Evolutionary conservation across 2,113 vertebrate species (phyloP).

Genomic region (Penelope pileata): DNA sequence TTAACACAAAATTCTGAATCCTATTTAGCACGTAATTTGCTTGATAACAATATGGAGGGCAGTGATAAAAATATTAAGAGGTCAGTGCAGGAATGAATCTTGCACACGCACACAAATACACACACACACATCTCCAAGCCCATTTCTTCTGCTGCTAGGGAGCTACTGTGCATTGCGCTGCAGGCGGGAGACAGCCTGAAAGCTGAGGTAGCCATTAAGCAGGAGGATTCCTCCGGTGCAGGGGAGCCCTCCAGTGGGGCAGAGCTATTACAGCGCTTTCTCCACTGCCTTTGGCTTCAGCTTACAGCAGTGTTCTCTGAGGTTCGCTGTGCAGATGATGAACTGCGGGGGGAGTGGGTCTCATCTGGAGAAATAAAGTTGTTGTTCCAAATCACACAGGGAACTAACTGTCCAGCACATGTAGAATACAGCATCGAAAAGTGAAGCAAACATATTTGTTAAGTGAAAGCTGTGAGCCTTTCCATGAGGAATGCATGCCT

Average conservation of each 20-base stretch:
- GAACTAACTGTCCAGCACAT: background rate
- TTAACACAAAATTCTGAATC: background rate
- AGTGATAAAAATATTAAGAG: background rate
- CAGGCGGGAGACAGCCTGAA: background rate
- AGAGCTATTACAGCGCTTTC: background rate
- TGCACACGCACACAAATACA: no score
- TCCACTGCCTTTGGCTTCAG: background rate
- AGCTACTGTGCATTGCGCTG: background rate
- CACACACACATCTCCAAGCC: background rate
- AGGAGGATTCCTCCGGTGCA: background rate
- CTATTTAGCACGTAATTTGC: background rate
- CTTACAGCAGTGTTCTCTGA: rapidly evolving
- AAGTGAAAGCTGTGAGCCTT: background rate
- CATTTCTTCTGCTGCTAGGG: background rate
- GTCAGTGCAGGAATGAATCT: background rate
- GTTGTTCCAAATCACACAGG: rapidly evolving
- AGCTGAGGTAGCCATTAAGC: background rate
- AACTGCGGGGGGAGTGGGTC: background rate
- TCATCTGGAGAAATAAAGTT: background rate
- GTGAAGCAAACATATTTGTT: rapidly evolving
- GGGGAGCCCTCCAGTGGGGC: conserved; percentile 64
- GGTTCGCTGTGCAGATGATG: background rate
- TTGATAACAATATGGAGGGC: background rate
- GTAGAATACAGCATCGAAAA: background rate
- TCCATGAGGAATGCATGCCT: background rate